phyloP scores from a whole-genome alignment of 2,888 invertebrate species.

The Andrena camellia region DNA sequence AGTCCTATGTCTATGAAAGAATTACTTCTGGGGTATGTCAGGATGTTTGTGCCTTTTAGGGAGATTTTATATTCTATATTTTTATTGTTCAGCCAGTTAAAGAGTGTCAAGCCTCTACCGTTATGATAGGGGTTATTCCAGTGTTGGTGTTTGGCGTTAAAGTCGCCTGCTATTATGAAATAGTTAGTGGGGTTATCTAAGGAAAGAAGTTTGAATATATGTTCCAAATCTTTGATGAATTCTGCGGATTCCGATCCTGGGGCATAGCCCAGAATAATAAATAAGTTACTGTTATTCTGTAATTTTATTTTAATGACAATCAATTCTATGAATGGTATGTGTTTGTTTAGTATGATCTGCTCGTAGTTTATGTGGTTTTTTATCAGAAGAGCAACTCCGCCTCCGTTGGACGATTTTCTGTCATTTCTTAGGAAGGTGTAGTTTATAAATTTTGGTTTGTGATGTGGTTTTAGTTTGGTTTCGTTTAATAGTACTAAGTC shows the following conservation, averaged over 20 bases:
- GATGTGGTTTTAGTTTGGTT: neutral
- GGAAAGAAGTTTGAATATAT: neutral
- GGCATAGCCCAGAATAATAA: neutral
- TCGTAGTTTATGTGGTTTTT: neutral
- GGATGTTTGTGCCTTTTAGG: neutral
- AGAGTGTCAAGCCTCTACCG: neutral
- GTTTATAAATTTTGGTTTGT: neutral
- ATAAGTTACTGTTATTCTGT: neutral
- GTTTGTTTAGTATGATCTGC: neutral
- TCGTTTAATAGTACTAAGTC: neutral
- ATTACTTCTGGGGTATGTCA: neutral
- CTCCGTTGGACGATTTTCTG: neutral
- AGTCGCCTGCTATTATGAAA: neutral
- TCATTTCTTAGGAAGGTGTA: neutral
- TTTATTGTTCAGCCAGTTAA: neutral
- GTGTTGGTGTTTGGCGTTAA: neutral
- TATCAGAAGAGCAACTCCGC: neutral
- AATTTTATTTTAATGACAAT: neutral
- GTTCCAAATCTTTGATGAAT: neutral
- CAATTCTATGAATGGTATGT: neutral
- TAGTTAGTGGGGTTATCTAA: neutral
- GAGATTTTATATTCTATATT: neutral
- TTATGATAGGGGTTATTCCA: neutral
- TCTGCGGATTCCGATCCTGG: neutral
- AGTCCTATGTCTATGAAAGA: neutral